phyloP scores from a whole-genome alignment of 2,797 vertebrate genomes.

The Botia kubotai region DNA sequence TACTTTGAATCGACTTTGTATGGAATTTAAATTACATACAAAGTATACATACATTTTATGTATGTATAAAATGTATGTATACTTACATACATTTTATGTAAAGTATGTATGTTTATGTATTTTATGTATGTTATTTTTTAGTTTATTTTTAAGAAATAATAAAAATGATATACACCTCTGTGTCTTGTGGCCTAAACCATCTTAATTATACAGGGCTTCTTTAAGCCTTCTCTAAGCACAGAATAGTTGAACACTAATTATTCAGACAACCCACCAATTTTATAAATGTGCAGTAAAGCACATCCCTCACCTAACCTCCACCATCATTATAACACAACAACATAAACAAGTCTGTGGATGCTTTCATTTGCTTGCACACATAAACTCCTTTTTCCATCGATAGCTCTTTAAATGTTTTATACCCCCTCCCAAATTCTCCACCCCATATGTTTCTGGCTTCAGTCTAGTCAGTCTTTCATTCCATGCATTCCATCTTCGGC shows the following conservation, averaged over 20 bases:
- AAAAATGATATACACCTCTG: background rate
- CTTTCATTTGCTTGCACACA: constrained; percentile 12
- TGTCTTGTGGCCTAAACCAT: background rate
- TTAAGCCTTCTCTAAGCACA: background rate
- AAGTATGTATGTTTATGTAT: too few species aligned
- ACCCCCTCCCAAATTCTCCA: background rate
- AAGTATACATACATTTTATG: too few species aligned
- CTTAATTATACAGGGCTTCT: background rate
- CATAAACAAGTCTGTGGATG: constrained; percentile 31
- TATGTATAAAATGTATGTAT: too few species aligned
- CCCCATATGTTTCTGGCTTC: constrained; percentile 30
- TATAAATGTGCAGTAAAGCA: background rate
- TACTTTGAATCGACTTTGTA: too few species aligned
- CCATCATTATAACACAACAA: constrained; percentile 27
- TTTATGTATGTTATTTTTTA: too few species aligned
- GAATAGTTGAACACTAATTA: background rate
- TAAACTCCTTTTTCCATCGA: constrained; percentile 11
- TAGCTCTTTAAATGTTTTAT: background rate
- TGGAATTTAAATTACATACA: too few species aligned
- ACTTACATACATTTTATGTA: too few species aligned
- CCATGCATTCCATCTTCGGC: constrained; percentile 79
- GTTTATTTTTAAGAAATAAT: background rate
- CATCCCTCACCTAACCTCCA: background rate
- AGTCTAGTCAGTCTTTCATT: constrained; percentile 70
- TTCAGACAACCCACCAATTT: background rate